phyloP scores from a whole-genome alignment of 2,113 vertebrate genomes.

The Hepsetus odoe region DNA sequence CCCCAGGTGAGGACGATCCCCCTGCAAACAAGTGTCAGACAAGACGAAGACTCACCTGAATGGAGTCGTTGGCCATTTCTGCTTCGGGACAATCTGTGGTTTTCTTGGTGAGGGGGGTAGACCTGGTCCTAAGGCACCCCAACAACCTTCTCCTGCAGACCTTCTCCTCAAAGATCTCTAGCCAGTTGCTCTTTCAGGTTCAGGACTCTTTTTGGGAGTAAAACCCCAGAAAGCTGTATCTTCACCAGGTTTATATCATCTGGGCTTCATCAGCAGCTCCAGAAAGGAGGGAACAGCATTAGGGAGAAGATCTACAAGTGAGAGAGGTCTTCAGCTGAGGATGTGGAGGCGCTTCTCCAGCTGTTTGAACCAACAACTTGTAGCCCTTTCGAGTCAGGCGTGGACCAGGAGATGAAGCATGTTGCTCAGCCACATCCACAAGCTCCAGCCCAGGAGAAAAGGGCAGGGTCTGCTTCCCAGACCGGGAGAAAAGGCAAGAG shows the following conservation, averaged over 20 bases:
- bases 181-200: conserved; percentile 16
- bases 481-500: background rate
- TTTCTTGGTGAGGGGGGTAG: no score
- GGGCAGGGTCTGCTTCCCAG: conserved; percentile 5
- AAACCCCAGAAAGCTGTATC: no score
- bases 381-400: background rate
- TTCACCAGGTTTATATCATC: background rate
- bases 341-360: background rate
- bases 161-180: no score
- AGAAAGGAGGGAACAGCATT: background rate
- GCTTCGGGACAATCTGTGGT: no score
- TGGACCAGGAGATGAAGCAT: background rate
- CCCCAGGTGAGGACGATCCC: background rate
- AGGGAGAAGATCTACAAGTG: background rate
- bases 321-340: background rate
- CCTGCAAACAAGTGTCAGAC: conserved; percentile 3
- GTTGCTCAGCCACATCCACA: background rate
- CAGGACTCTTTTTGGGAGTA: background rate
- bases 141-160: no score
- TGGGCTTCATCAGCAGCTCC: background rate
- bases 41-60: conserved; percentile 74
- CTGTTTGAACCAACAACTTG: background rate
- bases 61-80: conserved; percentile 77
- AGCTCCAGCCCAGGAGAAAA: background rate
- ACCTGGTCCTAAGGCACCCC: no score